Evolutionary conservation across 2,797 vertebrate species (phyloP), one percentile per base, ranked within the genome.

Genomic region (Pelobates cultripes): DNA sequence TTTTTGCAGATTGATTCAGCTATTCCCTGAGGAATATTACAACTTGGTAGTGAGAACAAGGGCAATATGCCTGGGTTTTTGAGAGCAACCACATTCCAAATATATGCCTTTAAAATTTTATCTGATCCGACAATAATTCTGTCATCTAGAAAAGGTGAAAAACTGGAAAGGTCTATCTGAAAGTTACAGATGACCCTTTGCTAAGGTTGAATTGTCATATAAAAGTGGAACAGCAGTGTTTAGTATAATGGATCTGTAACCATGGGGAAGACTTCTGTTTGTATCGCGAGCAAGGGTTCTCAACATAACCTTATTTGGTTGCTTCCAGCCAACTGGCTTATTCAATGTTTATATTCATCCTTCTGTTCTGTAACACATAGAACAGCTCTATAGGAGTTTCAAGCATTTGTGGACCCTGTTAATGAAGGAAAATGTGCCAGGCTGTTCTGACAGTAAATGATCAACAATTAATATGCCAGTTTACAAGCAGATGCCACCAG

Each of bases 301-400:
- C 86, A 85, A 81, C n/a, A 41, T 81, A 71, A 81, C 80, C 86
- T 53, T 84, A 77, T 89, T 87, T 86, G 75, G 79, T 75, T 83
- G 86, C 44, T 69, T 87, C 77, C 64, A 85, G 82, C 87, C 61
- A 28, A 40, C 9, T 40, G 12, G 61, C 43, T 64, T 47, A 47
- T 64, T 66, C 74, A 47, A 14, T 79, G 67, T 84, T 79, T 86
- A 73, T 13, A 41, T 4, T 85, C 55, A 3, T 76, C 72, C 44
- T 83, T 61, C 66, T 60, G 5, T 28, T 13, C 12, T 77, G 43
- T 57, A 4, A 10, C 7, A 84, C 73, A 75, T 73, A 64, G 60
- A 74, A 41, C 63, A 60, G 47, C 53, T 69, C 61, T 61, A 60
- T 61, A 57, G 60, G 4, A 77, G 0, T 60, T 4, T 86, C 43